These are phyloP conservation scores for Perodicticus potto DNA, from an alignment of 2,797 vertebrate species.

Conservation along the genomic window DNA sequence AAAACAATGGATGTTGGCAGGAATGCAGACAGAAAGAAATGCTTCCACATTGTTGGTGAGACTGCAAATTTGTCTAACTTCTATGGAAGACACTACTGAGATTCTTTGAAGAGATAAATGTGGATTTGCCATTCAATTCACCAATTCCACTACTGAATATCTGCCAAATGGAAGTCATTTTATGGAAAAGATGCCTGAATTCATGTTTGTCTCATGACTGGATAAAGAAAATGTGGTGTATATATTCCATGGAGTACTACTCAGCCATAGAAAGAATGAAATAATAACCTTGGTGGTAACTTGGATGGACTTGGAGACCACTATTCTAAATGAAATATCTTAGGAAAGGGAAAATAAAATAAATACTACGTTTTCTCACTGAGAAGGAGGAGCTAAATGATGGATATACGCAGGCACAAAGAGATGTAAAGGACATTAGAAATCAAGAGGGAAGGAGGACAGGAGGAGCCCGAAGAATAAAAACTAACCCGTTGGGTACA, in stretches of 20 bases:
- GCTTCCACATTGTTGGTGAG: neutral
- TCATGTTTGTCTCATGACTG: neutral
- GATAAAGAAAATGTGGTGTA: neutral
- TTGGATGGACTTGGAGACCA: neutral
- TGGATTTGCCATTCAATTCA: neutral
- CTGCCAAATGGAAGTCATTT: neutral
- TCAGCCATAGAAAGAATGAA: neutral
- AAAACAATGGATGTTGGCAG: neutral
- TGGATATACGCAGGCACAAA: neutral
- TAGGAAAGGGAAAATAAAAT: neutral
- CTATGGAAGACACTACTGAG: neutral
- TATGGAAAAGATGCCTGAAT: neutral
- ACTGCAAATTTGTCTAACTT: neutral
- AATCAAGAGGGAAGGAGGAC: neutral
- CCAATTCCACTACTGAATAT: neutral
- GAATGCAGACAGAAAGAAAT: neutral
- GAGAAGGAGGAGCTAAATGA: neutral
- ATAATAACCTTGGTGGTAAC: neutral
- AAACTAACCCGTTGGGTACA: neutral
- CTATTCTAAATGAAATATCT: neutral
- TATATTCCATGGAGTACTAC: neutral
- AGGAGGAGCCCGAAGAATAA: neutral
- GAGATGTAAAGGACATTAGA: neutral
- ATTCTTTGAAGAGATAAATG: neutral
- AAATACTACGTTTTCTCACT: neutral